Conservation (phyloP, 2,888 invertebrate genomes). For the Heliothis peltigera region DNA sequence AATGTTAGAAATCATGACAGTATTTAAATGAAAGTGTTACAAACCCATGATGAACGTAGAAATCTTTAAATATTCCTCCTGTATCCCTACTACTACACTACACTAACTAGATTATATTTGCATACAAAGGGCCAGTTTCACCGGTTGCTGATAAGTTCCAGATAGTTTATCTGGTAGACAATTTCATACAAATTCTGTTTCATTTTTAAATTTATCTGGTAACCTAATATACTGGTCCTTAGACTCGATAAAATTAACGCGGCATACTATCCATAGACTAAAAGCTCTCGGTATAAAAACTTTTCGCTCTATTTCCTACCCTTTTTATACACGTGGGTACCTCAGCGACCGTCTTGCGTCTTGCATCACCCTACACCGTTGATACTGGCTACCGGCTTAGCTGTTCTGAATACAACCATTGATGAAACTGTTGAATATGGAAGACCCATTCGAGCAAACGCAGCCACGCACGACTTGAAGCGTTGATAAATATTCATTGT, state of each 20-base stretch:
- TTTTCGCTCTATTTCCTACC: conserved; percentile 42
- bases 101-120: no score
- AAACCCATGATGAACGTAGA: no score
- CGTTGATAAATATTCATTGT: conserved; percentile 52
- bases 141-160: no score
- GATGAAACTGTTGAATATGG: conserved; percentile 55
- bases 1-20: conserved; percentile 35
- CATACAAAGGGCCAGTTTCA: no score
- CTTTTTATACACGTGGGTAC: conserved; percentile 15
- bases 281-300: conserved; percentile 11
- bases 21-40: background rate
- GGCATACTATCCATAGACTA: conserved; percentile 7
- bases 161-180: no score
- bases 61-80: no score
- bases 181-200: no score
- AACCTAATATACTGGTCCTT: no score
- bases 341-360: conserved; percentile 19
- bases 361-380: conserved; percentile 47
- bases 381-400: conserved; percentile 21
- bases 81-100: no score
- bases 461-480: conserved; percentile 57
- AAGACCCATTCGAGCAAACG: conserved; percentile 39
- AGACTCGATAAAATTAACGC: background rate
- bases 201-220: no score
- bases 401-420: conserved; percentile 53